Conservation (phyloP, 2,888 invertebrate genomes). For the Agriopis leucophaearia region DNA sequence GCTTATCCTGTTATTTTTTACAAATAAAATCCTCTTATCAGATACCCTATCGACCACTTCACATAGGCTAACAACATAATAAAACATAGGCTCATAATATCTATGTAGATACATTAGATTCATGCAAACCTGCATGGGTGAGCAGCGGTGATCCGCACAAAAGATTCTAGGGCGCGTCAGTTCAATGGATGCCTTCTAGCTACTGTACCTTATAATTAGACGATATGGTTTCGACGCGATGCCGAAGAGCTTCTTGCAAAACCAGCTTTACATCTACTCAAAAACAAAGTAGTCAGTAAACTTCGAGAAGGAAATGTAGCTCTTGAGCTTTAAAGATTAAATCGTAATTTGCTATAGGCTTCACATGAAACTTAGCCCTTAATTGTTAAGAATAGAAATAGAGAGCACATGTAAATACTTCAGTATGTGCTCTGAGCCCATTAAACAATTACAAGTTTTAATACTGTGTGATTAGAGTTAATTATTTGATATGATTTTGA, state of each 20-base stretch:
- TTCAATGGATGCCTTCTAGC: constrained; percentile 49
- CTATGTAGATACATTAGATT: background rate
- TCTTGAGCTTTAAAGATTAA: background rate
- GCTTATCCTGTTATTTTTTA: no score
- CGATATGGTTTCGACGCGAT: constrained; percentile 84
- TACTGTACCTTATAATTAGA: constrained; percentile 82
- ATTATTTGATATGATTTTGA: background rate
- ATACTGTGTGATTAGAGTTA: background rate
- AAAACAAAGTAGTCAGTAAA: constrained; percentile 3
- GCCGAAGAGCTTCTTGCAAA: constrained; percentile 80
- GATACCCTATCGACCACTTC: no score
- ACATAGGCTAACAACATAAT: no score
- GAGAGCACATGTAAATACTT: background rate
- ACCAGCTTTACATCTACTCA: constrained; percentile 72
- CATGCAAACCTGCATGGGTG: background rate
- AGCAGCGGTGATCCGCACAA: constrained; percentile 45
- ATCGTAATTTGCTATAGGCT: constrained; percentile 7
- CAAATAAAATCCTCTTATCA: no score
- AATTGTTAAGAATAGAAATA: background rate
- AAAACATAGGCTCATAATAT: no score
- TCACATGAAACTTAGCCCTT: background rate
- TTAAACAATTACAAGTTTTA: constrained; percentile 11
- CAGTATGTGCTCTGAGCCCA: background rate
- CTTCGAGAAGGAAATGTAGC: background rate
- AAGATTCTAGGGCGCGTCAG: constrained; percentile 57